Base-by-base conservation (phyloP, 1,140 invertebrate species). In the Anthonomus grandis region DNA sequence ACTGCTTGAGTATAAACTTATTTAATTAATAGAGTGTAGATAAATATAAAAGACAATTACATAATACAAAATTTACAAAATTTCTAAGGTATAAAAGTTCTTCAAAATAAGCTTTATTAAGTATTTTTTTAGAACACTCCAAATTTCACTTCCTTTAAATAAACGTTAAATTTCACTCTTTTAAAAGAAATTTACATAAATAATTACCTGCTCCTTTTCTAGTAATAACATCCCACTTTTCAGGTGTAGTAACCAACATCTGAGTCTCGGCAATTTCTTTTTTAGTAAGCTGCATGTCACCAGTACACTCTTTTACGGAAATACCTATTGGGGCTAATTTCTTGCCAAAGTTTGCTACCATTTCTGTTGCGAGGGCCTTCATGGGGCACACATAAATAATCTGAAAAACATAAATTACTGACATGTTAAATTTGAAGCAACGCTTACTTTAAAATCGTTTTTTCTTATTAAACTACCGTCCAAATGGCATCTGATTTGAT, bases 181-280 rank as follows among this genome's bases (percentile, higher is more conserved):
- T n/a, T n/a, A n/a, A n/a, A n/a, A n/a, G n/a, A n/a, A n/a, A n/a
- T n/a, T n/a, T n/a, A n/a, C n/a, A n/a, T n/a, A n/a, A 45, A 1
- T 37, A 57, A 25, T 13, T 60, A 72, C 70, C 64, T 44, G 71
- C 64, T 36, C 72, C 72, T 78, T 99, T 99, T 52, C 97, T 78
- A 0, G 97, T 98, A 1, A 99, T 93, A 12, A 99, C 95, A 76
- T 99, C 97, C 96, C 97, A 99, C 71, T 99, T 99, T 77, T 99
- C 97, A 0, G 97, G 97, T 0, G 97, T 99, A 1, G 95, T 96
- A 2, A 99, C 91, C 15, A 99, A 81, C 86, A 99, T 97, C 76
- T 98, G 96, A 0, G 97, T 99, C 67, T 94, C 85, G 17, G 86
- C 80, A 54, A 99, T 97, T 78, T 99, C 96, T 25, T 83, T 79